Conservation (phyloP, 2,888 invertebrate species). For the Gymnocheta viridis region DNA sequence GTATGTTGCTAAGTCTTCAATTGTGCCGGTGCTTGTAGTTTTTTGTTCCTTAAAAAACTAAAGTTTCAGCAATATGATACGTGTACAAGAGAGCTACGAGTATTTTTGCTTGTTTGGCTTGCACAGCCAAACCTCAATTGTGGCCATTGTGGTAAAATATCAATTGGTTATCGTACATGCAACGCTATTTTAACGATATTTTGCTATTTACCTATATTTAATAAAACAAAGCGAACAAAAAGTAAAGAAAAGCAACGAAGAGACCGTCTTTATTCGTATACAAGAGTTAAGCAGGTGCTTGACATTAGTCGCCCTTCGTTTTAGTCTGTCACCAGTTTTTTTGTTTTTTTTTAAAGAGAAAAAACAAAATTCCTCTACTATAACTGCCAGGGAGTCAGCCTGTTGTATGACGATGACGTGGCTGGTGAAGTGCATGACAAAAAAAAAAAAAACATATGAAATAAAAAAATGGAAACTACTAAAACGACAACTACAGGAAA, state of each 20-base stretch:
- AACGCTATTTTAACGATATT: slow-evolving; percentile 68
- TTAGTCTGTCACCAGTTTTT: slow-evolving; percentile 20
- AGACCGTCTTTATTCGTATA: slow-evolving; percentile 41
- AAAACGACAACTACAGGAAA: slow-evolving; percentile 35
- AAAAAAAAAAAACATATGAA: background rate
- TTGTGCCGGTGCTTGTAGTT: background rate
- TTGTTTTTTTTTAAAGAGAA: slow-evolving; percentile 14
- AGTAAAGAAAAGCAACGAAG: background rate
- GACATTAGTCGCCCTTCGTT: slow-evolving; percentile 60
- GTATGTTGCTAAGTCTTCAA: slow-evolving; percentile 9
- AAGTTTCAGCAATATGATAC: slow-evolving; percentile 12
- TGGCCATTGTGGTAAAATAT: slow-evolving; percentile 66
- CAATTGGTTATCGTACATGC: slow-evolving; percentile 66
- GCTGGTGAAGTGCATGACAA: slow-evolving; percentile 26
- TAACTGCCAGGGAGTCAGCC: slow-evolving; percentile 1
- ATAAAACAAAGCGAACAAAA: slow-evolving; percentile 12
- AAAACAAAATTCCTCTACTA: background rate
- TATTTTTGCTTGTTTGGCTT: slow-evolving; percentile 44
- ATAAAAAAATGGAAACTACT: slow-evolving; percentile 14
- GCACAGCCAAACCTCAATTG: slow-evolving; percentile 67
- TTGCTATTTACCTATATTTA: slow-evolving; percentile 64
- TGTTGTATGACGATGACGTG: slow-evolving; percentile 24
- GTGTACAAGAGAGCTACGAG: background rate
- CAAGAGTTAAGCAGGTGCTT: slow-evolving; percentile 64
- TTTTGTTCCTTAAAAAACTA: background rate